phyloP scores from a whole-genome alignment of 2,113 vertebrate genomes.

The Sula dactylatra region DNA sequence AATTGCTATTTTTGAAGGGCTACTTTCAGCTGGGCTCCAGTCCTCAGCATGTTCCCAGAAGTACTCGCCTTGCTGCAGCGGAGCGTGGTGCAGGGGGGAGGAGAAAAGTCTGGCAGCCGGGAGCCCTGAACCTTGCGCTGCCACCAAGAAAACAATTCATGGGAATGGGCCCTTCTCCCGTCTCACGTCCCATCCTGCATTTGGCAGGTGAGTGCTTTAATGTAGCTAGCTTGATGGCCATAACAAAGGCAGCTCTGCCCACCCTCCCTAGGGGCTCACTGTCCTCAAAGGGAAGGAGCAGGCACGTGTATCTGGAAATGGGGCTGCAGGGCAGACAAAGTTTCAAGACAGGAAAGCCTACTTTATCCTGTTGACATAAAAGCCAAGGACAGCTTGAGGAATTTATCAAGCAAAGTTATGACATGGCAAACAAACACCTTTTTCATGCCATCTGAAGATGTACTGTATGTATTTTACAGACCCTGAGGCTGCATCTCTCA shows the following conservation, averaged over 20 bases:
- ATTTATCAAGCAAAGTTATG: neutral
- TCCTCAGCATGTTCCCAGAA: constrained; percentile 29
- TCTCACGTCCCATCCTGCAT: neutral
- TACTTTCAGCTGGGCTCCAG: constrained; percentile 59
- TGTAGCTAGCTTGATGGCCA: neutral
- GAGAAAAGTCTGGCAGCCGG: neutral
- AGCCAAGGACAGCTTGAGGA: neutral
- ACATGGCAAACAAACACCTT: neutral
- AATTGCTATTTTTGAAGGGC: constrained; percentile 61
- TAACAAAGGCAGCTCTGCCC: neutral
- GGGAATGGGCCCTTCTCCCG: neutral
- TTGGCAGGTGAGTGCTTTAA: neutral
- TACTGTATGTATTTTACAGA: neutral
- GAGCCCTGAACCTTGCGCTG: neutral
- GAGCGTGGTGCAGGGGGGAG: neutral
- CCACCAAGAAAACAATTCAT: neutral
- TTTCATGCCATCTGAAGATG: neutral
- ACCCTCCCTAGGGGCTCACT: neutral
- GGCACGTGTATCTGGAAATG: neutral
- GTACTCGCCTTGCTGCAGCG: neutral
- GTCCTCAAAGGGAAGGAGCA: accelerated
- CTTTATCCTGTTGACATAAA: neutral
- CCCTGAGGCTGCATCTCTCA: neutral
- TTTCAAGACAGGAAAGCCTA: neutral
- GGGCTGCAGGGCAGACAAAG: neutral